Evolutionary conservation across 2,888 invertebrate species (phyloP), one percentile per base, ranked within the genome.

Genomic region (Andrena flavipes): DNA sequence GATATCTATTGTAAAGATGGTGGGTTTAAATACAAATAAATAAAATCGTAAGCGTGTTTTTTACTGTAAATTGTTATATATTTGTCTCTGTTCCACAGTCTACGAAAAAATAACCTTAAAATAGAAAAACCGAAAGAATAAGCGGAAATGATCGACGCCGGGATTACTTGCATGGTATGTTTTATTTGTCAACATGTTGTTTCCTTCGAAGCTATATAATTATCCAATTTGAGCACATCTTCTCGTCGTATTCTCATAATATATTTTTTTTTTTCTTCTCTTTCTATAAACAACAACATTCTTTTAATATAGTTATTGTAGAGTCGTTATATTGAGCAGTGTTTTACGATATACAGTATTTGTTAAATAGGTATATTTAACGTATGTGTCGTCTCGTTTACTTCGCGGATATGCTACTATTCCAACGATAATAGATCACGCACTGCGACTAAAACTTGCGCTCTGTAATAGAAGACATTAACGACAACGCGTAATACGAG

Each of bases 281-380:
- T 86, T 89, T 89, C 91, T 92, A 92, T 92, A 90, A 92, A 92
- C 90, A 92, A 91, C 91, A 91, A 91, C 89, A 88, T 90, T 88
- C 85, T 87, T 86, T 90, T 86, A 88, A 91, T 90, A 90, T 92
- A 90, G 86, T 90, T 90, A 89, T 89, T 89, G 86, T 92, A 88
- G 89, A 90, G 88, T 90, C 90, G 90, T 89, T 92, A 91, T 91
- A 91, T 92, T 92, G 93, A 93, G 93, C 92, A 92, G 92, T 89
- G 89, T 90, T 88, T 88, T 80, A 84, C 77, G 87, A 88, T 86
- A 88, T 84, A 88, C 87, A 81, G 59, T 80, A 78, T 85, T 87
- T 76, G 84, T 84, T 84, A 87, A 79, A 85, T 90, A 88, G 82
- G 75, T 90, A 86, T 88, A 89, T 85, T 87, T 82, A 89, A 84